These are phyloP conservation scores for Tribolium castaneum DNA, from an alignment of 1,140 invertebrate genomes.

Conservation along the genomic window DNA sequence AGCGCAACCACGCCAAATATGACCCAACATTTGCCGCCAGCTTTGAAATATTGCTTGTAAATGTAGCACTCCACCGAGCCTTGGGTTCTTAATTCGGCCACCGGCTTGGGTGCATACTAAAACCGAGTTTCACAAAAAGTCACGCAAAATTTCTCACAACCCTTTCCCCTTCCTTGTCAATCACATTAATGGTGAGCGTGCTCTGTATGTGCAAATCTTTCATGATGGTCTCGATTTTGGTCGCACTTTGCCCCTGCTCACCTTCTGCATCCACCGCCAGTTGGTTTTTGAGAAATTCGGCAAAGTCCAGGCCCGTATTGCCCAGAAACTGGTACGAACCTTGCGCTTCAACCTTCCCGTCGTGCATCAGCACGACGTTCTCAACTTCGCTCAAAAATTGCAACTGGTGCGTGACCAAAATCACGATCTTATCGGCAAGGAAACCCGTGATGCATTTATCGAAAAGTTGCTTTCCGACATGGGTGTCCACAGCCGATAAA, in stretches of 20 bases:
- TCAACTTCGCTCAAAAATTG: conserved; percentile 84
- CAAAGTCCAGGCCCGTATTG: conserved; percentile 61
- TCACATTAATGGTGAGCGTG: conserved; percentile 47
- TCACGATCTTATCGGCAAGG: conserved; percentile 76
- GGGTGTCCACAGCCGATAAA: conserved; percentile 82
- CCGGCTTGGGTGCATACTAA: conserved; percentile 41
- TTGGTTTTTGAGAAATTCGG: conserved; percentile 65
- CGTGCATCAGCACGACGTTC: conserved; percentile 71
- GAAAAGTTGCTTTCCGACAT: conserved; percentile 83
- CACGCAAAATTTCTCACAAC: conserved; percentile 25
- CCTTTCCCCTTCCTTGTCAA: conserved; percentile 52
- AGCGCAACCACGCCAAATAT: conserved; percentile 69
- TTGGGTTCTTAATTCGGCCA: conserved; percentile 65
- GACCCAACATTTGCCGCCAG: conserved; percentile 71
- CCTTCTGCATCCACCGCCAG: conserved; percentile 61
- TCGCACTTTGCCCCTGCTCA: conserved; percentile 21
- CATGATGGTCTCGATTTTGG: conserved; percentile 47
- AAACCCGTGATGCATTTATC: conserved; percentile 76
- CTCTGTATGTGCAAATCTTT: conserved; percentile 46
- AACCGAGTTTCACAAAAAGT: conserved; percentile 10
- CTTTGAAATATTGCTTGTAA: conserved; percentile 76
- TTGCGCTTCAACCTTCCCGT: conserved; percentile 66
- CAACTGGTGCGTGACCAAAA: conserved; percentile 85
- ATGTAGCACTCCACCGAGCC: conserved; percentile 67
- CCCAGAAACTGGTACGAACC: conserved; percentile 63